These are phyloP conservation scores for Melieria crassipennis DNA, from an alignment of 2,888 invertebrate species.

Conservation along the genomic window DNA sequence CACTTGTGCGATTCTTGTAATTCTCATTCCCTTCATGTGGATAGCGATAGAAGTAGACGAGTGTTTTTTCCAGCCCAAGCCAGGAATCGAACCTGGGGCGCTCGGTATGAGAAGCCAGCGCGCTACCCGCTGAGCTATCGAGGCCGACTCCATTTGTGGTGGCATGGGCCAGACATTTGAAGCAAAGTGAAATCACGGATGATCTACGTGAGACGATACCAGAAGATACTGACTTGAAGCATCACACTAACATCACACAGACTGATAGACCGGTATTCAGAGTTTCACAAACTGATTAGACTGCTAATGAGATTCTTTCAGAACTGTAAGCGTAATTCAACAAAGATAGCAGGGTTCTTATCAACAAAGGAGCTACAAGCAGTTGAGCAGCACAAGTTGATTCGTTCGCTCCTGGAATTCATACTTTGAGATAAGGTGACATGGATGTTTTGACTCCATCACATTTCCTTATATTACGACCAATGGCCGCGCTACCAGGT, in stretches of 20 bases:
- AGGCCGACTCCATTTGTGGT: background rate
- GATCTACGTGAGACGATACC: background rate
- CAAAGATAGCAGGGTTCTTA: slow-evolving; percentile 14
- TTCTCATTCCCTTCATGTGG: no score
- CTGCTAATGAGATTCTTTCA: slow-evolving; percentile 27
- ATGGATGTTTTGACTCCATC: slow-evolving; percentile 31
- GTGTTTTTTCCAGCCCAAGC: no score
- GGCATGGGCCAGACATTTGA: slow-evolving; percentile 1
- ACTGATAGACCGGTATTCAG: slow-evolving; percentile 27
- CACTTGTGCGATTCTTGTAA: no score
- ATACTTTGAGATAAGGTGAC: slow-evolving; percentile 12
- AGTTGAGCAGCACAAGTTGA: slow-evolving; percentile 27
- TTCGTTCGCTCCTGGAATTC: slow-evolving; percentile 28
- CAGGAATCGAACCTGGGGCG: no score
- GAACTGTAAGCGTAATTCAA: slow-evolving; percentile 13
- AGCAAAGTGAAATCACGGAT: background rate
- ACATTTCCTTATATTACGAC: slow-evolving; percentile 29
- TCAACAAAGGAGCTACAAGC: slow-evolving; percentile 21
- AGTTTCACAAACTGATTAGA: slow-evolving; percentile 21
- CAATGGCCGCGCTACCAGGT: slow-evolving; percentile 22
- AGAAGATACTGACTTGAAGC: slow-evolving; percentile 10
- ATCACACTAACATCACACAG: background rate
- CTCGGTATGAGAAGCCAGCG: no score
- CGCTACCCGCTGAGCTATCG: no score
- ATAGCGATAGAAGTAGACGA: no score